Evolutionary conservation across 2,113 vertebrate species (phyloP).

Genomic region (Sterrhoptilus dennistouni): DNA sequence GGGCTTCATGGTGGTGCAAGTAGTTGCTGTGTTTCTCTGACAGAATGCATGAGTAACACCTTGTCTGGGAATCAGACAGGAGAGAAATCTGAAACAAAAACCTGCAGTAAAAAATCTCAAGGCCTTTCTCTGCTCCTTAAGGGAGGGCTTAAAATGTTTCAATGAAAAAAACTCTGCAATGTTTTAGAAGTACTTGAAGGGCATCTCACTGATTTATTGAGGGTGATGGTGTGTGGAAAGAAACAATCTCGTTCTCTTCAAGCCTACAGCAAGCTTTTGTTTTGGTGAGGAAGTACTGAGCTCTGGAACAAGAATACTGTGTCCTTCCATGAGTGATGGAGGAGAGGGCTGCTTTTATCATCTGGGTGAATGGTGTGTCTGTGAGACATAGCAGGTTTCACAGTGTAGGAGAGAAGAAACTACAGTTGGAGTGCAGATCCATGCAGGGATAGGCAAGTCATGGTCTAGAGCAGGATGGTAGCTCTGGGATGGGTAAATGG

Average conservation of each 20-base stretch:
- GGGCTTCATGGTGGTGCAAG: background rate
- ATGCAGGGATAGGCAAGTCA: background rate
- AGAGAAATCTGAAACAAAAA: background rate
- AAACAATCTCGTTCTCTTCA: constrained; percentile 16
- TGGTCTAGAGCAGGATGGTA: background rate
- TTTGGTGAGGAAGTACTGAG: background rate
- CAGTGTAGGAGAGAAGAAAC: background rate
- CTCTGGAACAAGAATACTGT: background rate
- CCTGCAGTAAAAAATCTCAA: background rate
- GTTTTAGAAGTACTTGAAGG: constrained; percentile 32
- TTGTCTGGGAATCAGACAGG: background rate
- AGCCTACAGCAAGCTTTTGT: constrained; percentile 13
- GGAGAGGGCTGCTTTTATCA: background rate
- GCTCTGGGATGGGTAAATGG: background rate
- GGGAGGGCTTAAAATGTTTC: background rate
- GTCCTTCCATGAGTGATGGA: background rate
- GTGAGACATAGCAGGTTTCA: background rate
- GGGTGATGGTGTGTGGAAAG: constrained; percentile 20
- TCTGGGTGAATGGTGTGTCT: background rate
- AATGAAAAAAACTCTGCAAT: background rate
- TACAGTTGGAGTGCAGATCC: background rate
- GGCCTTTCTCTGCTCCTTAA: background rate
- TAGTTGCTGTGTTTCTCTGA: background rate
- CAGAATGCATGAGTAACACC: background rate
- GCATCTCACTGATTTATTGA: constrained; percentile 51